Percentiles rank a stretch among this genome's conserved stretches.
Evolutionary conservation across 2,888 invertebrate genomes (phyloP).

Genomic region (Formica aserva): DNA sequence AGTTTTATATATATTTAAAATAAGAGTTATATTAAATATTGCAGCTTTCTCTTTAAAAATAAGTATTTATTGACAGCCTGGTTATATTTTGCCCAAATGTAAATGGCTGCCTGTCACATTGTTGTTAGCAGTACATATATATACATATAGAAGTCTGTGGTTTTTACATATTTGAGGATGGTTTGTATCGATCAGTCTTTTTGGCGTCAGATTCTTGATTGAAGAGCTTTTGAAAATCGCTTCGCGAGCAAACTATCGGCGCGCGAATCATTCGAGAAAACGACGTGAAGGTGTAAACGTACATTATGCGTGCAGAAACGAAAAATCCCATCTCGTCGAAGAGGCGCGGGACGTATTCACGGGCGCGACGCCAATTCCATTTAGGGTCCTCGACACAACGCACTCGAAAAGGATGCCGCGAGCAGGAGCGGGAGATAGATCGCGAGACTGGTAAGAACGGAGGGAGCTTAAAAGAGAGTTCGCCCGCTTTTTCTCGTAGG

Average conservation of each 20-base stretch:
- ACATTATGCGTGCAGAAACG: constrained; percentile 65
- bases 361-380: constrained; percentile 74
- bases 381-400: constrained; percentile 65
- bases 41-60: no score
- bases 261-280: constrained; percentile 48
- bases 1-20: no score
- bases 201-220: not conserved
- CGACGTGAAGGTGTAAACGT: constrained; percentile 56
- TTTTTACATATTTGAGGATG: not conserved
- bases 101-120: no score
- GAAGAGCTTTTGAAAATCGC: not conserved
- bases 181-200: not conserved
- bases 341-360: constrained; percentile 64
- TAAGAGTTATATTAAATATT: no score
- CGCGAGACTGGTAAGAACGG: constrained; percentile 20
- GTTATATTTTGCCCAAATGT: no score
- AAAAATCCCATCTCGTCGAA: constrained; percentile 70
- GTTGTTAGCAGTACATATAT: no score
- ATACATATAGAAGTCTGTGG: no score
- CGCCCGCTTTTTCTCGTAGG: constrained; percentile 57
- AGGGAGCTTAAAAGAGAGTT: constrained; percentile 47
- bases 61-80: no score
- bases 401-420: constrained; percentile 57
- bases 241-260: constrained; percentile 50
- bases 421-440: constrained; percentile 20